phyloP scores from a whole-genome alignment of 1,140 invertebrate species.

The Heliconius melpomene region DNA sequence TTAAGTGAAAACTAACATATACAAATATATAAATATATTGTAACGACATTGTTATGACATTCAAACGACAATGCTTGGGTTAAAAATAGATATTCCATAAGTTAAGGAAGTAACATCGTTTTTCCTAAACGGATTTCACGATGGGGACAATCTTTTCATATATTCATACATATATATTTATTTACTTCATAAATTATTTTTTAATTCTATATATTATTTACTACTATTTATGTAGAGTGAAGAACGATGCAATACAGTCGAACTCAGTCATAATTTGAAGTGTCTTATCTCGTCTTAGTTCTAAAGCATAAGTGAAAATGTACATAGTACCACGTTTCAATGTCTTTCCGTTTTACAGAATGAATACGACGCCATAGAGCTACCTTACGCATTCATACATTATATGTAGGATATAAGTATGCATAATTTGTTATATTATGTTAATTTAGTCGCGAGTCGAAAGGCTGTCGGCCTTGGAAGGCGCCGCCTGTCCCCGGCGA shows the following conservation, averaged over 20 bases:
- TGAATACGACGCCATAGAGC: slow-evolving; percentile 38
- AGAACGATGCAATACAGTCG: too few species aligned
- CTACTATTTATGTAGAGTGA: too few species aligned
- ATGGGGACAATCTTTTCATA: background rate
- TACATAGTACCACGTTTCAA: background rate
- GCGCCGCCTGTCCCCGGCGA: slow-evolving; percentile 47
- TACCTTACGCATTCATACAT: slow-evolving; percentile 45
- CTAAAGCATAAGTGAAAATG: background rate
- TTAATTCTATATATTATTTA: too few species aligned
- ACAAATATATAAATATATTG: background rate
- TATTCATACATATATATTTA: background rate
- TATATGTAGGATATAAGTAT: slow-evolving; percentile 39
- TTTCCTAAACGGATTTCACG: background rate
- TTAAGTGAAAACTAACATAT: background rate
- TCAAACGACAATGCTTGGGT: background rate
- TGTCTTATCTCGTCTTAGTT: too few species aligned
- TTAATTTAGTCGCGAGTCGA: slow-evolving; percentile 60
- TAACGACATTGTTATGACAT: slow-evolving; percentile 4
- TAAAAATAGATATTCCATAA: slow-evolving; percentile 11
- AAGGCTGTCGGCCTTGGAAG: slow-evolving; percentile 67
- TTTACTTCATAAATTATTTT: background rate
- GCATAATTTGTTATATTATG: slow-evolving; percentile 58
- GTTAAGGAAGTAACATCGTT: slow-evolving; percentile 10
- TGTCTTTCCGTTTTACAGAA: slow-evolving; percentile 9
- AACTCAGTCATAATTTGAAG: too few species aligned